Percentiles rank a stretch among this genome's conserved stretches.
These are phyloP conservation scores for Chrysomela aeneicollis DNA, from an alignment of 2,888 invertebrate species.

Conservation along the genomic window DNA sequence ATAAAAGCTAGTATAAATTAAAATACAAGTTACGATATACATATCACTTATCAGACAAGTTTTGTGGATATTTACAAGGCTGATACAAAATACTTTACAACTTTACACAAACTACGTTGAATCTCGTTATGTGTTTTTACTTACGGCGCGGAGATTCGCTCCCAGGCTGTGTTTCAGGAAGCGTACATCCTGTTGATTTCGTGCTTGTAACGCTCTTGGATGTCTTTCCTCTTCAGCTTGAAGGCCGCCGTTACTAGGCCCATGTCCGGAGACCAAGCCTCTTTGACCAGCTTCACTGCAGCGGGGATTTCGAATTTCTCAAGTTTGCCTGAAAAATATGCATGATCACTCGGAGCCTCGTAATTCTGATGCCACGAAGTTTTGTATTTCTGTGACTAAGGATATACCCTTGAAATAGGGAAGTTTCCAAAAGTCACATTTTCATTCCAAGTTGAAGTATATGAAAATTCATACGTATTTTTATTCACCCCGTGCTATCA, in stretches of 20 bases:
- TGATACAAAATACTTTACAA: slow-evolving; percentile 38
- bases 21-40: slow-evolving; percentile 25
- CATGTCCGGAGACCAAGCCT: slow-evolving; percentile 97
- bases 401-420: too few relatives aligned
- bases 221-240: slow-evolving; percentile 96
- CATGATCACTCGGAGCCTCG: background rate
- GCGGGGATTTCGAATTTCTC: slow-evolving; percentile 93
- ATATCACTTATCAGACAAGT: slow-evolving; percentile 33
- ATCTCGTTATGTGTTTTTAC: slow-evolving; percentile 6
- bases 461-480: too few relatives aligned
- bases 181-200: slow-evolving; percentile 95
- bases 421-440: too few relatives aligned
- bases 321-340: slow-evolving; percentile 73
- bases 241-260: slow-evolving; percentile 98
- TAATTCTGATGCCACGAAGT: slow-evolving; percentile 12
- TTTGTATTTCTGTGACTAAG: too few relatives aligned
- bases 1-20: slow-evolving; percentile 36
- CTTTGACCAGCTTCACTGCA: slow-evolving; percentile 85
- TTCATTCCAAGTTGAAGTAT: too few relatives aligned
- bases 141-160: slow-evolving; percentile 1
- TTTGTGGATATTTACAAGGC: slow-evolving; percentile 36
- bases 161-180: slow-evolving; percentile 70
- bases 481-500: too few relatives aligned
- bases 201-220: slow-evolving; percentile 90
- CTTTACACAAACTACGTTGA: slow-evolving; percentile 7